Conservation (phyloP, 2,797 vertebrate species). For the Xiphophorus birchmanni region DNA sequence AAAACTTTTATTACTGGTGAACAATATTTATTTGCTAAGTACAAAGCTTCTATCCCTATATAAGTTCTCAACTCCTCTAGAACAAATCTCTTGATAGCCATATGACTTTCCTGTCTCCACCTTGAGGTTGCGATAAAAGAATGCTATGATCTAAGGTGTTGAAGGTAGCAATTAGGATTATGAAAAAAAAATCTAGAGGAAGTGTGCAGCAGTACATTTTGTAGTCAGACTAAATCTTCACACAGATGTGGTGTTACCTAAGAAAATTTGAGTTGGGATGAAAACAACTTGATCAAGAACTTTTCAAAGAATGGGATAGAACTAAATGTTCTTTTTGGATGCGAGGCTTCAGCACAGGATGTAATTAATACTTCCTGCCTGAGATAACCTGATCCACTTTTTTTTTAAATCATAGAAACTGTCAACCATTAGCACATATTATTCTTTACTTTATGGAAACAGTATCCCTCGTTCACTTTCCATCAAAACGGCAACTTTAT, state of each 20-base stretch:
- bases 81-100: not conserved
- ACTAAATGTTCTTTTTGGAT: not conserved
- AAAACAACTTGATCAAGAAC: not conserved
- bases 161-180: not conserved
- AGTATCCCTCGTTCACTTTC: conserved; percentile 27
- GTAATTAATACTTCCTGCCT: not conserved
- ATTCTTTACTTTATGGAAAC: conserved; percentile 22
- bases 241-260: not conserved
- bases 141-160: not conserved
- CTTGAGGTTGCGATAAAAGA: not conserved
- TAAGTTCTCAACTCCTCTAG: not conserved
- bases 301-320: not conserved
- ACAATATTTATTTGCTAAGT: not conserved
- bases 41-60: not conserved
- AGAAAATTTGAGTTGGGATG: not conserved
- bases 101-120: not conserved
- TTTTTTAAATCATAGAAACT: conserved; percentile 2
- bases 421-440: conserved; percentile 49
- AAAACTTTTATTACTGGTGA: not conserved
- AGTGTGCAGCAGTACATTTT: no score
- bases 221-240: no score
- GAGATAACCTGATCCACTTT: conserved; percentile 16
- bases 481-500: conserved; percentile 32
- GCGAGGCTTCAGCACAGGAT: not conserved
- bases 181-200: not conserved